phyloP scores from a whole-genome alignment of 2,113 vertebrate genomes.

The Cryptomyrus ogoouensis region DNA sequence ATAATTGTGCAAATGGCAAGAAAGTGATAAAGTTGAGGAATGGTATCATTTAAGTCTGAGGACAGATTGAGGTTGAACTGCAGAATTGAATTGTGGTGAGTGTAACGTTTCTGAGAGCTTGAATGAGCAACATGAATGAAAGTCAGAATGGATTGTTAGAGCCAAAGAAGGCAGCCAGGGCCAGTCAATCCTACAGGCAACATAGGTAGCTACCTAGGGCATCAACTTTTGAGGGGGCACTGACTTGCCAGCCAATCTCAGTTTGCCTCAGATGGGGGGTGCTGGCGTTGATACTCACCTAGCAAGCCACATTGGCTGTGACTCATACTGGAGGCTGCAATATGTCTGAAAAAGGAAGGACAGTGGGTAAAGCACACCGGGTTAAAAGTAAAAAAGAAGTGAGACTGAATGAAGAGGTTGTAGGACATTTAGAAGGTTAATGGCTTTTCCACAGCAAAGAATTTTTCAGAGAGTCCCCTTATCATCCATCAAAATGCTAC shows the following conservation, averaged over 20 bases:
- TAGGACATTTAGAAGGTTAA: background rate
- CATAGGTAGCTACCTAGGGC: background rate
- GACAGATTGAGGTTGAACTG: background rate
- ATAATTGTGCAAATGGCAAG: no score
- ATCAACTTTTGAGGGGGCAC: background rate
- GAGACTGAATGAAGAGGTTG: background rate
- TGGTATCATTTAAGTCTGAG: background rate
- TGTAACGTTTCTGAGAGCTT: background rate
- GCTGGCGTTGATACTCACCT: background rate
- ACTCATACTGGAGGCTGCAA: background rate
- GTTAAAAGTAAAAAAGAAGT: background rate
- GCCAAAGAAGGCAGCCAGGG: background rate
- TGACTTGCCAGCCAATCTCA: background rate
- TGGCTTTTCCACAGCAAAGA: constrained; percentile 21
- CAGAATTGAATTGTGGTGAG: background rate
- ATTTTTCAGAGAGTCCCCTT: background rate
- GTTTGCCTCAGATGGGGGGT: background rate
- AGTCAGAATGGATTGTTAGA: background rate
- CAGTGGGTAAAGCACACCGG: background rate
- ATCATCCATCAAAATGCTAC: background rate
- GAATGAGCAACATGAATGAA: background rate
- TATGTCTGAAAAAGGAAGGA: background rate
- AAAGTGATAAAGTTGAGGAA: background rate
- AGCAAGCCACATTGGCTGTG: background rate
- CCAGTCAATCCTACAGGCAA: background rate